Percentiles rank a stretch among this genome's conserved stretches.
These are phyloP conservation scores for Lathamus discolor DNA, from an alignment of 2,113 vertebrate species.

Conservation along the genomic window DNA sequence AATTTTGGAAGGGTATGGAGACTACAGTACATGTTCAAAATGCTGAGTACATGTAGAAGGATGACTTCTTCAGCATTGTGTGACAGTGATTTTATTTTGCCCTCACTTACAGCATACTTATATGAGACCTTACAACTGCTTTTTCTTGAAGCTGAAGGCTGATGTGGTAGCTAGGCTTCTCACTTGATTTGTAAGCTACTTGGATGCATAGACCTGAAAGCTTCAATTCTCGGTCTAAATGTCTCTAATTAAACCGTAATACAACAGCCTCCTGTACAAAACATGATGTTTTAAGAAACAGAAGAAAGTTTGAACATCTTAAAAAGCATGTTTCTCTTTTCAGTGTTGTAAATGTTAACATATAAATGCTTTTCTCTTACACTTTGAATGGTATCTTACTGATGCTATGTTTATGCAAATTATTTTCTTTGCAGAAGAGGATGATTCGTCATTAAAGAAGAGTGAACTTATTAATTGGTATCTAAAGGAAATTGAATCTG, in stretches of 20 bases:
- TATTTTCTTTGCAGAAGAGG: conserved; percentile 80
- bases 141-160: background rate
- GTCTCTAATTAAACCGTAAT: background rate
- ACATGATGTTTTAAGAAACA: background rate
- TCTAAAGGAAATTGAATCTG: conserved; percentile 94
- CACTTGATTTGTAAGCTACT: background rate
- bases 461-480: conserved; percentile 97
- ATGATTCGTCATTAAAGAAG: conserved; percentile 88
- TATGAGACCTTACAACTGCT: background rate
- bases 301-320: background rate
- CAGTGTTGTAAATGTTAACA: background rate
- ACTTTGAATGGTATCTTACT: background rate
- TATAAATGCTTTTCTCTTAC: background rate
- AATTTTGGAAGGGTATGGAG: background rate
- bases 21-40: background rate
- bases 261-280: background rate
- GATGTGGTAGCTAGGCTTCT: background rate
- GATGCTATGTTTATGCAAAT: background rate
- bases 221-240: background rate
- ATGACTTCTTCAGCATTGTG: background rate
- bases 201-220: background rate
- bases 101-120: background rate
- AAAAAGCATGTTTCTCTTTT: background rate
- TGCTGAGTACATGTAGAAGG: background rate
- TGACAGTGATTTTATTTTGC: background rate